Percentiles rank a stretch among this genome's conserved stretches.
Evolutionary conservation across 1,140 invertebrate species (phyloP).

Genomic region (Drosophila insularis): DNA sequence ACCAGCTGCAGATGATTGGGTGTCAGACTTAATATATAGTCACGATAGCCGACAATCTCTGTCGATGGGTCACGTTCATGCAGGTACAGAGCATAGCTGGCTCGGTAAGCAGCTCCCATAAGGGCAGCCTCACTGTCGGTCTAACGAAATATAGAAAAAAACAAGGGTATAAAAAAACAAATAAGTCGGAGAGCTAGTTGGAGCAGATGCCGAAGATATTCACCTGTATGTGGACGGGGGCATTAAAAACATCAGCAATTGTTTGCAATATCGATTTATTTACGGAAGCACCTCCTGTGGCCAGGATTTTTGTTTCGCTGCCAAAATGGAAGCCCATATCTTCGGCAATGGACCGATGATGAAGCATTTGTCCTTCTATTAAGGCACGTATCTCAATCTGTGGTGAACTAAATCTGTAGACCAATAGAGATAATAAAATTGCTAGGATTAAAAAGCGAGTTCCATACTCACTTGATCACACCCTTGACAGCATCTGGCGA

Average conservation of each 20-base stretch:
- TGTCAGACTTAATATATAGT: constrained; percentile 67
- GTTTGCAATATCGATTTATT: constrained; percentile 94
- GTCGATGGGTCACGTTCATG: constrained; percentile 18
- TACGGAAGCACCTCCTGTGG: constrained; percentile 94
- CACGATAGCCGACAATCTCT: constrained; percentile 45
- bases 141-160: constrained; percentile 72
- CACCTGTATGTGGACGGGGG: constrained; percentile 93
- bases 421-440: background rate
- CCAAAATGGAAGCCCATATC: constrained; percentile 89
- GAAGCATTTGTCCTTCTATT: constrained; percentile 95
- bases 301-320: constrained; percentile 85
- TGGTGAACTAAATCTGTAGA: constrained; percentile 80
- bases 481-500: constrained; percentile 64
- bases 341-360: constrained; percentile 91
- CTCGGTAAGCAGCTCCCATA: constrained; percentile 92
- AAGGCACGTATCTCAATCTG: constrained; percentile 94
- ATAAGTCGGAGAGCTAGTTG: too few species aligned
- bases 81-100: constrained; percentile 86
- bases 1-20: constrained; percentile 82
- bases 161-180: background rate
- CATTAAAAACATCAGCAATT: constrained; percentile 95
- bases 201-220: constrained; percentile 6
- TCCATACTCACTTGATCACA: constrained; percentile 61
- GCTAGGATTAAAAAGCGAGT: too few species aligned
- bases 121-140: constrained; percentile 92